Conservation (phyloP, 2,113 vertebrate genomes). For the Prionailurus viverrinus region DNA sequence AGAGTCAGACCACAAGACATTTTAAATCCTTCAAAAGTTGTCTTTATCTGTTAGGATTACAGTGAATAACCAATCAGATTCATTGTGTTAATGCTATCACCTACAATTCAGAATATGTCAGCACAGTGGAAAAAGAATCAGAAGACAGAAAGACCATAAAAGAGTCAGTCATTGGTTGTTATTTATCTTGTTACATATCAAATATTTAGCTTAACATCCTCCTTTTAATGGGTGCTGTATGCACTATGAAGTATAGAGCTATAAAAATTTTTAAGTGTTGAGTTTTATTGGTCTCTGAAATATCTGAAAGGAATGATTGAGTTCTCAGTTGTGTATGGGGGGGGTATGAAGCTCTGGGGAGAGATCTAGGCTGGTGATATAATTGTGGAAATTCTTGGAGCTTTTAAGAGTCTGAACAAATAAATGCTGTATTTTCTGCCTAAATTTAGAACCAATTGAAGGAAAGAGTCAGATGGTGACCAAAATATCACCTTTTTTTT, state of each 20-base stretch:
- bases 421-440: background rate
- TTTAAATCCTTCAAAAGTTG: background rate
- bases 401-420: background rate
- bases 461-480: background rate
- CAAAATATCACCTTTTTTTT: background rate
- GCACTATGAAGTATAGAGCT: background rate
- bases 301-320: background rate
- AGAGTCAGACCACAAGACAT: background rate
- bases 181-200: background rate
- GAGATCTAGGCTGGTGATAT: background rate
- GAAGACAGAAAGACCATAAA: background rate
- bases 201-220: background rate
- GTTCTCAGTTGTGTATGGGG: background rate
- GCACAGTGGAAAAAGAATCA: background rate
- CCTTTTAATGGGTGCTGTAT: background rate
- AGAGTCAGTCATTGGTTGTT: background rate
- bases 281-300: background rate
- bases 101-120: background rate
- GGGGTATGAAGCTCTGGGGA: background rate
- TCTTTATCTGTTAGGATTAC: background rate
- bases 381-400: background rate
- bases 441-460: background rate
- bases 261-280: background rate
- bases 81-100: background rate
- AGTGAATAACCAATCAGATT: background rate